Conservation (phyloP, 30 jellyfish, hydroid and myxozoan species). For the Turritopsis rubra region DNA sequence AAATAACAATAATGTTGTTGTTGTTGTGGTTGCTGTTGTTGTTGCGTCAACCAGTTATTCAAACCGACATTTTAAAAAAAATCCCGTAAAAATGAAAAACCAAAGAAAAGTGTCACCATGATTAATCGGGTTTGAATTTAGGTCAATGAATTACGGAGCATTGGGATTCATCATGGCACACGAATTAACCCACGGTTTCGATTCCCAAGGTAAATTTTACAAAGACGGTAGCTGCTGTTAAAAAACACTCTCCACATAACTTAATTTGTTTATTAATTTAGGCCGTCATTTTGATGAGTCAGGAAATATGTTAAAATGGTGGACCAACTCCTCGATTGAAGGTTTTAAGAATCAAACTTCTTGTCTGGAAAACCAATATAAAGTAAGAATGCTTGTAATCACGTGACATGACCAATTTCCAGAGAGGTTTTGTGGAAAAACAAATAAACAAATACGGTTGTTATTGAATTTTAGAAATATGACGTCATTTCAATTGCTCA, state of each 20-base stretch:
- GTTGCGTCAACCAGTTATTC: no score
- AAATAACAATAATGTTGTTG: no score
- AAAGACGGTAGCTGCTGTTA: no score
- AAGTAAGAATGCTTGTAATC: no score
- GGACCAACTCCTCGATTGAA: constrained; percentile 45
- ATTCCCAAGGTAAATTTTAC: constrained; percentile 80
- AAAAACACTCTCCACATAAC: no score
- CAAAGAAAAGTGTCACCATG: no score
- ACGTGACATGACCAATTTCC: no score
- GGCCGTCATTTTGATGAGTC: constrained; percentile 70
- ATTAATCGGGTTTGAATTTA: not conserved
- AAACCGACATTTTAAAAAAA: not conserved
- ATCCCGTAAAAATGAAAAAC: not conserved
- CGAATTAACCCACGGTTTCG: constrained; percentile 82
- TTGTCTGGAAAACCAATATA: constrained; percentile 67
- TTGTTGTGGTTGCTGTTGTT: no score
- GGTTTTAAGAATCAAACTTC: constrained; percentile 41
- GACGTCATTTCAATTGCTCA: no score
- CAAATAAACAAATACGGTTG: no score
- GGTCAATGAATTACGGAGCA: constrained; percentile 61
- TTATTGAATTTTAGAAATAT: no score
- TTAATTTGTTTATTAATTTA: not conserved
- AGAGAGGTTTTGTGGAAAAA: no score
- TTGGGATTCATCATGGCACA: constrained; percentile 66
- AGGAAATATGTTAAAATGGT: constrained; percentile 82